Base-by-base conservation (phyloP, 2,113 vertebrate genomes). In the Smithornis capensis region DNA sequence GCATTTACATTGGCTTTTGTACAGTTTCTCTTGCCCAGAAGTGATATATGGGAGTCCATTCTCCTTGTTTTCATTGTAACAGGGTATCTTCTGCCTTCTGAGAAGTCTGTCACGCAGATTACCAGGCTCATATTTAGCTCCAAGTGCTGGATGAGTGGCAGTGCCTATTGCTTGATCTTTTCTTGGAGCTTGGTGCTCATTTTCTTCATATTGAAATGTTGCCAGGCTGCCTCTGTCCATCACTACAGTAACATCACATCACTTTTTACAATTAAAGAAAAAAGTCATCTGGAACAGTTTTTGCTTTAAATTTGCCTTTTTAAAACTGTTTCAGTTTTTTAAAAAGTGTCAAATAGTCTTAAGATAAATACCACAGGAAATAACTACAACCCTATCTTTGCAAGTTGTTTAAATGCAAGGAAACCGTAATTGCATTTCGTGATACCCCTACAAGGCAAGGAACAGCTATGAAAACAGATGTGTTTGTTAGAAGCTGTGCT, bases 281-380 rank as follows among this genome's bases (percentile, higher is more conserved):
- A 84, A 62, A 85, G 7, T 44, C 3, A 1, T 16, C 49, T 55
- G 25, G 76, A 73, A 22, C 59, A 44, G 47, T 55, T 82, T 50
- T 49, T 40, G 40, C 40, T 40, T 40, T 40, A 40, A 40, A 40
- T 40, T 40, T 40, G 40, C 10, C 40, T 40, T 40, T 64, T 29
- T 37, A 69, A 71, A 62, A 22, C 24, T 55, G 24, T 87, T 75
- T 44, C 67, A 62, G 49, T 15, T 88, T 74, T 49, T 80, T 13
- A 63, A 87, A 78, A 93, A 23, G 19, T 60, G n/a, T 24, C 44
- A 64, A 65, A 49, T 6, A 59, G 31, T 50, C 81, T 62, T 37
- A 83, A 90, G 87, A 76, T 87, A 92, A 90, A 95, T 94, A 88
- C 40, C 52, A 67, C 80, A 75, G 37, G 69, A 89, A 50, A 27